Conservation (phyloP, 1,140 invertebrate species). For the Augochlora pura region DNA sequence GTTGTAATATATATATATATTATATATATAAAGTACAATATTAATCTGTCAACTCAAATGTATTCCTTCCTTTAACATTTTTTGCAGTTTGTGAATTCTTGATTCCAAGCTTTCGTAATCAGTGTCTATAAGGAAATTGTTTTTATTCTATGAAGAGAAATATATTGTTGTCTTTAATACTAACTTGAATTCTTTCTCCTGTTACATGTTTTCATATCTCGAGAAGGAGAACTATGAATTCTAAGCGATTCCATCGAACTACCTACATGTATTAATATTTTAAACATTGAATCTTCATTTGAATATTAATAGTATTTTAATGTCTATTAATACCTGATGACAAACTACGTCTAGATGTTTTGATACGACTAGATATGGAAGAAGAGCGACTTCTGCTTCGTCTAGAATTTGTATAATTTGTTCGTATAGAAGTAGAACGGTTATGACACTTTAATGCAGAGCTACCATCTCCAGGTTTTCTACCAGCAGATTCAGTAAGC, state of each 20-base stretch:
- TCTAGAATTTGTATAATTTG: constrained; percentile 38
- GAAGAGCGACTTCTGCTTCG: constrained; percentile 66
- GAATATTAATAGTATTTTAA: neutral
- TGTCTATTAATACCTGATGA: constrained; percentile 56
- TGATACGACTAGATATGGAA: constrained; percentile 56
- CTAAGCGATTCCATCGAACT: constrained; percentile 57
- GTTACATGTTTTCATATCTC: constrained; percentile 7
- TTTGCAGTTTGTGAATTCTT: constrained; percentile 67
- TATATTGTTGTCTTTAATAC: constrained; percentile 19
- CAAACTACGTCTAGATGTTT: constrained; percentile 52
- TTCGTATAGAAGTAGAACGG: constrained; percentile 46
- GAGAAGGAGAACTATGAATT: constrained; percentile 40
- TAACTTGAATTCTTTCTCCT: constrained; percentile 50
- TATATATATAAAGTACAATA: neutral
- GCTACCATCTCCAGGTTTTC: constrained; percentile 50
- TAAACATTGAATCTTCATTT: neutral
- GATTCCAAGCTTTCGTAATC: constrained; percentile 69
- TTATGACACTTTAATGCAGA: constrained; percentile 47
- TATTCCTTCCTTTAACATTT: constrained; percentile 69
- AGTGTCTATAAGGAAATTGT: constrained; percentile 49
- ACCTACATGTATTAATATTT: constrained; percentile 31
- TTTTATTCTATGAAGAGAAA: constrained; percentile 10
- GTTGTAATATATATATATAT: constrained; percentile 8
- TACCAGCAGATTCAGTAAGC: constrained; percentile 47
- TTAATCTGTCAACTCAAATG: constrained; percentile 60